Conservation (phyloP, 2,797 vertebrate species). For the Scolopax bukidnonensis region DNA sequence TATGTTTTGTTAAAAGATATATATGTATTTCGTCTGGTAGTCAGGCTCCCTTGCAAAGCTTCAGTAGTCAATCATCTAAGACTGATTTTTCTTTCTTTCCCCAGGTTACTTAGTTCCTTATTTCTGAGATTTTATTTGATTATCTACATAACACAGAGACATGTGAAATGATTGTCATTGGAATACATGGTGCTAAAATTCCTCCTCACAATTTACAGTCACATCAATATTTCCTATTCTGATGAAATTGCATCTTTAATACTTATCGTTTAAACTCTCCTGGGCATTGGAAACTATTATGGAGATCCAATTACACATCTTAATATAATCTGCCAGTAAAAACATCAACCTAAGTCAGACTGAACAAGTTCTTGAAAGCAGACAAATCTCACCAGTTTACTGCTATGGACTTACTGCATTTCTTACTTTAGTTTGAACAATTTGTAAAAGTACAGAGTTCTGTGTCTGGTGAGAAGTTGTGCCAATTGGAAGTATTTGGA, state of each 20-base stretch:
- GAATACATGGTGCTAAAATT: background rate
- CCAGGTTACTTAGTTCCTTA: background rate
- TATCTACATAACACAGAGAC: background rate
- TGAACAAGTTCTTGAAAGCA: background rate
- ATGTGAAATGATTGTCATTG: background rate
- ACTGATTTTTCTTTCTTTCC: background rate
- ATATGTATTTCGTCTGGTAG: background rate
- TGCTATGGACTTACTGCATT: background rate
- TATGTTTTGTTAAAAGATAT: background rate
- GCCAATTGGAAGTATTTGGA: background rate
- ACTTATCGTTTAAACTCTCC: background rate
- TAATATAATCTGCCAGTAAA: background rate
- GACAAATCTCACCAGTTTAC: background rate
- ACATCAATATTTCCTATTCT: background rate
- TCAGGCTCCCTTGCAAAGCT: background rate
- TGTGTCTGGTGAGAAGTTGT: background rate
- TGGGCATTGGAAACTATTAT: background rate
- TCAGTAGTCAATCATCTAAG: background rate
- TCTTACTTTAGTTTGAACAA: background rate
- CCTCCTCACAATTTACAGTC: background rate
- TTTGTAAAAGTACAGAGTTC: background rate
- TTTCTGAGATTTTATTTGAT: background rate
- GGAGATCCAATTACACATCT: background rate
- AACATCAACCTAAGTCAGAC: background rate
- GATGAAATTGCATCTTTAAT: background rate